Evolutionary conservation across 2,797 vertebrate species (phyloP), one percentile per base, ranked within the genome.

Genomic region (Typhlichthys eigenmanni): DNA sequence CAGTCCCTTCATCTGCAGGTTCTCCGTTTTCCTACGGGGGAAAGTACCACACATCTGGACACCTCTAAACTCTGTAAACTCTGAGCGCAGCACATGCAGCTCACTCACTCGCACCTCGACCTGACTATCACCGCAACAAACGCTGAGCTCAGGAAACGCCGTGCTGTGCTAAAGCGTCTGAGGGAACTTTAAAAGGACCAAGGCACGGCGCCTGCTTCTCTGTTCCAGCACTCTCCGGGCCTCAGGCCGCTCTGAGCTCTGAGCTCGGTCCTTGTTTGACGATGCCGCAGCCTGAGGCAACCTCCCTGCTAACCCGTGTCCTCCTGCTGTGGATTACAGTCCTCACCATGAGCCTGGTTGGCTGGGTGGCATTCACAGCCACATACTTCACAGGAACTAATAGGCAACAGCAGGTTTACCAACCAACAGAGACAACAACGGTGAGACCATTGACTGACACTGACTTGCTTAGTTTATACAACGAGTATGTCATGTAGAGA

Each of bases 241-340:
- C 38, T 80, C 70, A 76, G 55, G 70, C 53, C 0, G 3, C 70
- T 63, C 65, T 57, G 60, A 78, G 68, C 59, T 7, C 68, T 53
- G 66, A 62, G 24, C 0, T 49, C 12, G 34, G 3, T 29, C 4
- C 45, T 16, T 5, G 68, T 70, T 66, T 46, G 71, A 90, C 63
- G 12, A 92, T 92, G 91, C 62, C 84, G 67, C 74, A 81, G 58
- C 66, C 57, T 48, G 38, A 43, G 38, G 38, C 38, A 43, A 10
- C 38, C 38, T 43, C 38, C 8, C 38, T 43, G 38, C 71, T 90
- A 34, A 38, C 79, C 64, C 65, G 69, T 3, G 43, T 87, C 62
- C 77, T 92, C 66, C 68, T 92, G 54, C 45, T 87, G 50, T 93
- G 91, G 92, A 66, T 68, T 59, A 65, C 69, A 60, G 2, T 91